A percentile compares a stretch with the other conserved stretches of the same genome.
Evolutionary conservation across 2,113 vertebrate genomes (phyloP).

Genomic region (Gymnorhina tibicen): DNA sequence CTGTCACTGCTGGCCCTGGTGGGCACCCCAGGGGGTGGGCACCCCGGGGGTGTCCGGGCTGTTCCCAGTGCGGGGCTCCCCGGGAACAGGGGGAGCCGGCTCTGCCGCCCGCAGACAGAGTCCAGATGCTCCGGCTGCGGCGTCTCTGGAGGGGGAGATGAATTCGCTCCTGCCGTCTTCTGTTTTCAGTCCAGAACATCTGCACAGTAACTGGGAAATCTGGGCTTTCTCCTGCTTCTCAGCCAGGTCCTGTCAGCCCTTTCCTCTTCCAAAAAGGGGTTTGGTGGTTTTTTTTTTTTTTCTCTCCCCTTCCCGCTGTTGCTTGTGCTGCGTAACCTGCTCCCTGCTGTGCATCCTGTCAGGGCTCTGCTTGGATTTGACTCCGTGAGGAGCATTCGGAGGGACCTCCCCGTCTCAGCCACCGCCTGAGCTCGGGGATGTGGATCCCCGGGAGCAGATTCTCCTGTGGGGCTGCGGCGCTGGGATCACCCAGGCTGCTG

Average conservation of each 20-base stretch:
- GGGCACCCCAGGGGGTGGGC: neutral
- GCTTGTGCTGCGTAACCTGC: neutral
- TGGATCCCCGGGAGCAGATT: neutral
- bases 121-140: slow-evolving; percentile 47
- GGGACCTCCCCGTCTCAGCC: neutral
- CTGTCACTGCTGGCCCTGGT: neutral
- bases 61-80: neutral
- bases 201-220: slow-evolving; percentile 51
- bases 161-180: slow-evolving; percentile 27
- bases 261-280: slow-evolving; percentile 41
- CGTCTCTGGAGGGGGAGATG: slow-evolving; percentile 38
- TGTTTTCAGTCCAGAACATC: slow-evolving; percentile 59
- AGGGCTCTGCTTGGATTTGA: neutral
- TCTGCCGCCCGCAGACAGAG: slow-evolving; percentile 14
- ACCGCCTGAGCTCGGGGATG: fast-evolving
- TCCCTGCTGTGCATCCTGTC: neutral
- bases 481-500: neutral
- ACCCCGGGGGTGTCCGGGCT: neutral
- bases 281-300: neutral
- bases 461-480: neutral
- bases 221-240: slow-evolving; percentile 55
- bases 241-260: slow-evolving; percentile 58
- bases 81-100: neutral
- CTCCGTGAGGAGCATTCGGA: neutral
- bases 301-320: neutral